A percentile compares a stretch with the other conserved stretches of the same genome.
Conservation (phyloP, 2,888 invertebrate genomes). For the Nyleta sp. region DNA sequence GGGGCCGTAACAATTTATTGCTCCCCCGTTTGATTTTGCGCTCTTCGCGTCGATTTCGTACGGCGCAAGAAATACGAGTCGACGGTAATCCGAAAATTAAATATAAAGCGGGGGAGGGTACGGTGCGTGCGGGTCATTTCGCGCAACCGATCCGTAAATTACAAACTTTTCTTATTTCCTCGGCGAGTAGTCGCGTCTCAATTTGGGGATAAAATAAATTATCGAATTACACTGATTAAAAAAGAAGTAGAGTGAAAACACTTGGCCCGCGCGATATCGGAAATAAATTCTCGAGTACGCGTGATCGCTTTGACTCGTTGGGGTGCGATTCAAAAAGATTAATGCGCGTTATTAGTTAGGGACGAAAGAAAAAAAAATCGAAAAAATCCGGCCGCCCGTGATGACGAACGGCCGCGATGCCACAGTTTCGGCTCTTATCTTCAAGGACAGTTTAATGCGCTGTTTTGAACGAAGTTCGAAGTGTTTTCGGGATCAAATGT, state of each 20-base stretch:
- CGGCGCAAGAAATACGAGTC: conserved; percentile 29
- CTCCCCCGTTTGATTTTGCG: neutral
- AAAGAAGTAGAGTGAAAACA: conserved; percentile 67
- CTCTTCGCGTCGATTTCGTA: neutral
- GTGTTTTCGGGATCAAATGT: too few relatives aligned
- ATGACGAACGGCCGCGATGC: conserved; percentile 40
- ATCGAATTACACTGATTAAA: conserved; percentile 76
- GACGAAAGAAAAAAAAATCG: conserved; percentile 53
- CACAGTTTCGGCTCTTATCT: conserved; percentile 14
- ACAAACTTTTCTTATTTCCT: conserved; percentile 72
- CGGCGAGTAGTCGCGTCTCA: conserved; percentile 65
- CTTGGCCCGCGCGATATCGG: conserved; percentile 61
- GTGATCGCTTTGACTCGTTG: conserved; percentile 59
- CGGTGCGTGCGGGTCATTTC: conserved; percentile 64
- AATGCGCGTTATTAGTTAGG: conserved; percentile 62
- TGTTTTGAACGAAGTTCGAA: neutral
- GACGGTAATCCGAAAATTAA: conserved; percentile 38
- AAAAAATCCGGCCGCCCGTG: conserved; percentile 43
- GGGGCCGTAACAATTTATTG: too few relatives aligned
- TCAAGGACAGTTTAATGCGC: neutral
- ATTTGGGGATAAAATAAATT: conserved; percentile 72
- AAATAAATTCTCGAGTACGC: conserved; percentile 60
- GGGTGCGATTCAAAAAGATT: conserved; percentile 65
- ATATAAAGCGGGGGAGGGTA: conserved; percentile 19
- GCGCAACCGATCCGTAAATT: conserved; percentile 71